phyloP scores from a whole-genome alignment of 2,113 vertebrate genomes.

The Cynoglossus semilaevis region DNA sequence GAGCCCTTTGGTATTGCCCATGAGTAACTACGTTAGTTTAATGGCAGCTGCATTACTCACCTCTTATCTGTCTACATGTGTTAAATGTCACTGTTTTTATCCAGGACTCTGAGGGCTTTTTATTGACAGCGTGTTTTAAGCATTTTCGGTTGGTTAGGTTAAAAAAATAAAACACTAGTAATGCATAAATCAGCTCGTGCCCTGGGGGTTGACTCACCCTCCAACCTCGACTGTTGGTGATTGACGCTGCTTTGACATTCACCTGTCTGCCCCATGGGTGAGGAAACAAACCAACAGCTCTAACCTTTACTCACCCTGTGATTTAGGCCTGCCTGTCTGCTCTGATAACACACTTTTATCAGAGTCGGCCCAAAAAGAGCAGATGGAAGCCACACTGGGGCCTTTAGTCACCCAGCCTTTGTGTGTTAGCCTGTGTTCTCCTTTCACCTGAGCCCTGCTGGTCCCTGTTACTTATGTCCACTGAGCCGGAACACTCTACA shows the following conservation, averaged over 20 bases:
- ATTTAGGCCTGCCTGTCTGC: conserved; percentile 64
- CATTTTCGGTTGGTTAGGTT: too few relatives aligned
- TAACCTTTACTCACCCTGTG: conserved; percentile 70
- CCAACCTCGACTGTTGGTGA: conserved; percentile 45
- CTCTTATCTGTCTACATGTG: too few relatives aligned
- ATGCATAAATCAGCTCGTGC: conserved; percentile 55
- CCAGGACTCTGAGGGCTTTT: conserved; percentile 38
- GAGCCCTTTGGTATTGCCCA: too few relatives aligned
- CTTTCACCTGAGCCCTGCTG: conserved; percentile 51
- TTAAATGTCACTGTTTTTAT: not conserved
- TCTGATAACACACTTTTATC: conserved; percentile 68
- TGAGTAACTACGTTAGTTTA: too few relatives aligned
- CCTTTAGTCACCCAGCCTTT: conserved; percentile 49
- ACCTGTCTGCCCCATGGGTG: conserved; percentile 49
- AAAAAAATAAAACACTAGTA: conserved; percentile 32
- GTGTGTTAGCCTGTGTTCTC: conserved; percentile 36
- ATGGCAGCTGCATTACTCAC: too few relatives aligned
- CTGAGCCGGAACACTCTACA: conserved; percentile 43
- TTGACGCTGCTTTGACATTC: conserved; percentile 63
- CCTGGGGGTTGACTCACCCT: conserved; percentile 42
- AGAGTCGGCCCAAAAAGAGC: conserved; percentile 39
- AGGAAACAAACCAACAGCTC: conserved; percentile 56
- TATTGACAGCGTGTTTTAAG: conserved; percentile 50
- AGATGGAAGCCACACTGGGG: conserved; percentile 45
- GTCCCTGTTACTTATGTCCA: conserved; percentile 44